Conservation (phyloP, 2,888 invertebrate species). For the Sarcophaga carnaria region DNA sequence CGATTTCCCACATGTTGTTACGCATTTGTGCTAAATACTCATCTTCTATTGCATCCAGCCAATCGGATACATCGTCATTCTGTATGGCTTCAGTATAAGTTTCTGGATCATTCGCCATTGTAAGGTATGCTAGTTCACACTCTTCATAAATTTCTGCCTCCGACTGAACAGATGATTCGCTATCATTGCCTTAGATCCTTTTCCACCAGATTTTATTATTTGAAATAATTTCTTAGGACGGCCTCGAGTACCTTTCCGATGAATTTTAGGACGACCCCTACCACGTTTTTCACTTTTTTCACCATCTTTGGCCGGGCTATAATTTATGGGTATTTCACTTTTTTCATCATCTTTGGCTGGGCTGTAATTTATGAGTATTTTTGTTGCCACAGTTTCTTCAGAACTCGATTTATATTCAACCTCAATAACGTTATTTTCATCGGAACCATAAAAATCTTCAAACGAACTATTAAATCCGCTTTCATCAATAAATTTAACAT, state of each 20-base stretch:
- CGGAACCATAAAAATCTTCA: no score
- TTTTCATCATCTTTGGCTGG: constrained; percentile 15
- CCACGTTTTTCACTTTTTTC: constrained; percentile 22
- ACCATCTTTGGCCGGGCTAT: neutral
- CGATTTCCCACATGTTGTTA: constrained; percentile 66
- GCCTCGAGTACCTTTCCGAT: constrained; percentile 53
- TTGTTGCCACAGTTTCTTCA: no score
- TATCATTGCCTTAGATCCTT: neutral
- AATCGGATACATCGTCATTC: constrained; percentile 34
- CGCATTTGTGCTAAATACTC: neutral
- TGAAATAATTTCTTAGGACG: no score
- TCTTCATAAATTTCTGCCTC: constrained; percentile 58
- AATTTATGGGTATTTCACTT: constrained; percentile 31
- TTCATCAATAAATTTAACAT: no score
- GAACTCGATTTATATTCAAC: no score
- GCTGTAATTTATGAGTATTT: neutral
- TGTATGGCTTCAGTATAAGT: constrained; percentile 42
- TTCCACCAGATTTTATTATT: no score
- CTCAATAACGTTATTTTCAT: no score
- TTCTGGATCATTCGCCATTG: constrained; percentile 22
- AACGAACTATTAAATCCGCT: no score
- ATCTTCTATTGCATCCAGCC: constrained; percentile 64
- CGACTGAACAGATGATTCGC: neutral
- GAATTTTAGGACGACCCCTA: constrained; percentile 36
- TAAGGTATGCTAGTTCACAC: constrained; percentile 49